Evolutionary conservation across 2,113 vertebrate genomes (phyloP).

Genomic region (Harpagus bidentatus): DNA sequence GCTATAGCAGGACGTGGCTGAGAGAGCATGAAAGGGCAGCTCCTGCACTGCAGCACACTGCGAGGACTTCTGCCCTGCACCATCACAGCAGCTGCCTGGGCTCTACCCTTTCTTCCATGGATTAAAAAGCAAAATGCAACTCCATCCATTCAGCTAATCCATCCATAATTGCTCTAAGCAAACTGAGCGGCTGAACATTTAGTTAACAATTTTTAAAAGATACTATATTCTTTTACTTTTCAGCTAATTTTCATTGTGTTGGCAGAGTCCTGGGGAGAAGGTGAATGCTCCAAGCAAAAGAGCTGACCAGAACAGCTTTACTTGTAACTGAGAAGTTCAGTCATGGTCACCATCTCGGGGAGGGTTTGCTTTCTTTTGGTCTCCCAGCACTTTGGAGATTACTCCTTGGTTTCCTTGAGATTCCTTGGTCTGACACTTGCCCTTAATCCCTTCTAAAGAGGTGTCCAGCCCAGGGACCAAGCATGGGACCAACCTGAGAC

Average conservation of each 20-base stretch:
- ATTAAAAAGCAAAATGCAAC: background rate
- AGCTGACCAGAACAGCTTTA: background rate
- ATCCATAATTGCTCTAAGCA: background rate
- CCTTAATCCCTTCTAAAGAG: background rate
- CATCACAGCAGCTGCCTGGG: background rate
- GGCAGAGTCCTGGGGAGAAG: background rate
- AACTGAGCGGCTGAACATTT: background rate
- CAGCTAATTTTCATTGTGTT: slow-evolving; percentile 5
- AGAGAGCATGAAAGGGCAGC: background rate
- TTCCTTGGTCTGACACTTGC: background rate
- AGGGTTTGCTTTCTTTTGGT: background rate
- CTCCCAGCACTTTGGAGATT: background rate
- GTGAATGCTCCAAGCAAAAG: background rate
- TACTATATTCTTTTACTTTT: background rate
- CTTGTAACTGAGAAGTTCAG: background rate
- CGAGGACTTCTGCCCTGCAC: background rate
- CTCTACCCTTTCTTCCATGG: background rate
- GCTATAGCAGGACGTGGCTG: background rate
- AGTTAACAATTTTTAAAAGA: background rate
- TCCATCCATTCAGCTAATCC: background rate
- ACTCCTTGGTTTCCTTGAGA: background rate
- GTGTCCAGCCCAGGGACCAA: rapidly evolving
- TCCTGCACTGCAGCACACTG: background rate
- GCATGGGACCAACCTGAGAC: background rate
- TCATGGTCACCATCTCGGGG: rapidly evolving